Evolutionary conservation across 2,113 vertebrate genomes (phyloP).

Genomic region (Callaeas wilsoni): DNA sequence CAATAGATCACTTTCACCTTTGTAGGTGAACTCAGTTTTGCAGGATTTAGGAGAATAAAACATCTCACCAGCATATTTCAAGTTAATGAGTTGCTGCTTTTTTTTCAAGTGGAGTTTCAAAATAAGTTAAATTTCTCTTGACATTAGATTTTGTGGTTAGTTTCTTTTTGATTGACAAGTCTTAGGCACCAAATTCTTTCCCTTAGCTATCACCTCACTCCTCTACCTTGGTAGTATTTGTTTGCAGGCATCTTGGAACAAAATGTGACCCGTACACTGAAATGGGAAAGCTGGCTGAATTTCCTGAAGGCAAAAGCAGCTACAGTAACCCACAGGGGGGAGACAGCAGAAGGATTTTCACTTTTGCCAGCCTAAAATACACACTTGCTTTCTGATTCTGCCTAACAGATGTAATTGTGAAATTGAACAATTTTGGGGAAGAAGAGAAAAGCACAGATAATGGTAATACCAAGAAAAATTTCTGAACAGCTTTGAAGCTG

Average conservation of each 20-base stretch:
- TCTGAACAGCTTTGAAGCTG: neutral
- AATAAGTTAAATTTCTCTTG: neutral
- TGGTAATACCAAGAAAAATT: neutral
- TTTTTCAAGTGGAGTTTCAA: neutral
- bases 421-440: conserved; percentile 24
- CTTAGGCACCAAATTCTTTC: neutral
- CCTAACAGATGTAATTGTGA: conserved; percentile 16
- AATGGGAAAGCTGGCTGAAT: neutral
- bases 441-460: conserved; percentile 22
- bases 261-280: conserved; percentile 19
- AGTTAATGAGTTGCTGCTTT: neutral
- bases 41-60: neutral
- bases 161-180: neutral
- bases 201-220: neutral
- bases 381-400: neutral
- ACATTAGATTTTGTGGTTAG: neutral
- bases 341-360: neutral
- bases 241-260: neutral
- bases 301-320: conserved; percentile 21
- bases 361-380: conserved; percentile 18
- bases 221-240: neutral
- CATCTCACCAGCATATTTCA: neutral
- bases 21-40: neutral
- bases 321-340: neutral
- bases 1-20: neutral